Percentiles rank a stretch among this genome's conserved stretches.
phyloP scores from a whole-genome alignment of 2,797 vertebrate genomes.

The Oreonectes daqikongensis region DNA sequence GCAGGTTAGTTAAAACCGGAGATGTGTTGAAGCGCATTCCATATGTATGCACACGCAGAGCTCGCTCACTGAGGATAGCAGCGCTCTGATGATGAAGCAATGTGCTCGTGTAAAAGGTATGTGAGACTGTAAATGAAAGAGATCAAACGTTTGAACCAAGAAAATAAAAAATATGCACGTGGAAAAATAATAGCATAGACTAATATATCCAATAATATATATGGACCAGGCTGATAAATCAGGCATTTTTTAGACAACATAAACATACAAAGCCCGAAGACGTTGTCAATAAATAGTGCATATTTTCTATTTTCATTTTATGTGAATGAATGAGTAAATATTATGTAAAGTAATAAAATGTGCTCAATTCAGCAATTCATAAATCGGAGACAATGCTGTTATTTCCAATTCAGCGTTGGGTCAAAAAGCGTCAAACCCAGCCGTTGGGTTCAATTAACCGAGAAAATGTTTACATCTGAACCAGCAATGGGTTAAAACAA shows the following conservation, averaged over 20 bases:
- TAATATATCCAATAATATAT: background rate
- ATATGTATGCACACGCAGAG: conserved; percentile 11
- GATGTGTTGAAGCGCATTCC: conserved; percentile 47
- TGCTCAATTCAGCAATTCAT: background rate
- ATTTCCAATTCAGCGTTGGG: too few relatives aligned
- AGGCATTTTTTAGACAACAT: background rate
- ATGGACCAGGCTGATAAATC: background rate
- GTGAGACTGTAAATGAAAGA: conserved; percentile 47
- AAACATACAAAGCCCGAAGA: background rate
- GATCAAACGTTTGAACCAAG: conserved; percentile 1
- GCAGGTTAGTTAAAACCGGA: conserved; percentile 56
- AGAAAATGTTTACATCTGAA: too few relatives aligned
- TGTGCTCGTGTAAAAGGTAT: conserved; percentile 44
- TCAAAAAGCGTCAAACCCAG: too few relatives aligned
- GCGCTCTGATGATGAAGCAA: conserved; percentile 46
- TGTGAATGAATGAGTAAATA: background rate
- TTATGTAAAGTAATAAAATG: background rate
- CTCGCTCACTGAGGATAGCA: conserved; percentile 43
- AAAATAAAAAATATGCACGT: too few relatives aligned
- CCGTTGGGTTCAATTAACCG: too few relatives aligned
- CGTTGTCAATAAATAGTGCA: background rate
- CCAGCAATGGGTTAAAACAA: too few relatives aligned
- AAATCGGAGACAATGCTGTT: too few relatives aligned
- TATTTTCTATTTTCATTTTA: background rate
- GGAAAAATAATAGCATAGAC: background rate